These are phyloP conservation scores for Procavia capensis DNA, from an alignment of 2,113 vertebrate genomes.

Conservation along the genomic window DNA sequence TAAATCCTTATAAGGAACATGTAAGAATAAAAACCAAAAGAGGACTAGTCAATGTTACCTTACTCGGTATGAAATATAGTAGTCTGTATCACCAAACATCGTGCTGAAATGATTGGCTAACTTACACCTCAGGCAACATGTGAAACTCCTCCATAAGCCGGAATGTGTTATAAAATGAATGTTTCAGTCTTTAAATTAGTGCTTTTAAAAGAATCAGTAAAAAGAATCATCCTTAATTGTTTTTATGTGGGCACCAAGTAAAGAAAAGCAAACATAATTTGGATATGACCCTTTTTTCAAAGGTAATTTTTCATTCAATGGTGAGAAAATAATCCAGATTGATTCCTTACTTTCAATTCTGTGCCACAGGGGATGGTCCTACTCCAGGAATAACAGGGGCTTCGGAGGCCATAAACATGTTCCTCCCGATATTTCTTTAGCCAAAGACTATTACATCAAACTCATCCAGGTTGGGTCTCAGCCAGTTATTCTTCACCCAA, in stretches of 20 bases:
- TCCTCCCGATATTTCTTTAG: constrained; percentile 81
- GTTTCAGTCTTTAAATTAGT: constrained; percentile 3
- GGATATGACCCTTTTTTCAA: constrained; percentile 63
- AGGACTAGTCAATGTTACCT: not conserved
- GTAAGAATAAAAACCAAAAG: not conserved
- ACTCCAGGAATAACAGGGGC: constrained; percentile 76
- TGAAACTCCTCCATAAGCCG: not conserved
- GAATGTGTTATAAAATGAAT: not conserved
- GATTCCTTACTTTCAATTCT: constrained; percentile 77
- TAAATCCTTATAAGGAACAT: not conserved
- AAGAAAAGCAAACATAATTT: constrained; percentile 62
- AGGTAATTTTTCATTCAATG: constrained; percentile 76
- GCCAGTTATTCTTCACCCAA: constrained; percentile 85
- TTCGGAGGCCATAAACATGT: constrained; percentile 70
- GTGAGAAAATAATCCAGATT: constrained; percentile 82
- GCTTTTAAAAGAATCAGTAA: constrained; percentile 29
- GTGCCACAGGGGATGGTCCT: constrained; percentile 74
- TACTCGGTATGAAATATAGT: not conserved
- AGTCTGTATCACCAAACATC: constrained; percentile 26
- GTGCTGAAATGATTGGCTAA: not conserved
- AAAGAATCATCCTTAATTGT: constrained; percentile 49
- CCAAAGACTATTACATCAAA: constrained; percentile 82
- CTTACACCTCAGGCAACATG: not conserved
- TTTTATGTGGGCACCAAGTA: constrained; percentile 3
- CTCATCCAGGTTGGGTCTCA: constrained; percentile 83